Evolutionary conservation across 2,113 vertebrate species (phyloP).

Genomic region (Leptocoma aspasia): DNA sequence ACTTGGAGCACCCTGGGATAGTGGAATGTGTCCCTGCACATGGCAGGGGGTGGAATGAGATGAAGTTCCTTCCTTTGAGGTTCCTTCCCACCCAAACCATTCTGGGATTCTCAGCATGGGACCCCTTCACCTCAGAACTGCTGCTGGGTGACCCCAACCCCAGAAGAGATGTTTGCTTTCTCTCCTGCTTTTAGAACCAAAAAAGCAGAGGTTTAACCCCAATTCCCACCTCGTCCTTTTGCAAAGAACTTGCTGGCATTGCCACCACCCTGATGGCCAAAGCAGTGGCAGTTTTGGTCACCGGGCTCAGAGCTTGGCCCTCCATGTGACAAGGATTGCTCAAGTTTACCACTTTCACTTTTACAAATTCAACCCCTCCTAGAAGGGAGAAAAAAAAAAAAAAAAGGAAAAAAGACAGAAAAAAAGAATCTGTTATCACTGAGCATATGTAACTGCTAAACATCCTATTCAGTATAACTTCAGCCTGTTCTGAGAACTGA

Average conservation of each 20-base stretch:
- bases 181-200: neutral
- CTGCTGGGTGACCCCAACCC: neutral
- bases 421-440: slow-evolving; percentile 34
- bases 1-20: neutral
- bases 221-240: fast-evolving
- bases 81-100: neutral
- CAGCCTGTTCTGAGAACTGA: slow-evolving; percentile 46
- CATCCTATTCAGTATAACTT: slow-evolving; percentile 49
- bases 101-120: neutral
- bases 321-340: slow-evolving; percentile 31
- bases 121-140: neutral
- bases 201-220: neutral
- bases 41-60: neutral
- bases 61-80: neutral
- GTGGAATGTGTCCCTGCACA: neutral
- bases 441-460: slow-evolving; percentile 50
- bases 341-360: neutral
- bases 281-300: neutral
- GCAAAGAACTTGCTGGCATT: neutral
- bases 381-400: neutral
- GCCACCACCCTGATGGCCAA: neutral
- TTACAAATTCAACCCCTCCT: slow-evolving; percentile 34
- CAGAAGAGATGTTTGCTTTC: neutral
- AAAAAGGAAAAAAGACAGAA: fast-evolving
- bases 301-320: neutral